phyloP scores from a whole-genome alignment of 2,113 vertebrate genomes.

The Cranoglanis bouderius region DNA sequence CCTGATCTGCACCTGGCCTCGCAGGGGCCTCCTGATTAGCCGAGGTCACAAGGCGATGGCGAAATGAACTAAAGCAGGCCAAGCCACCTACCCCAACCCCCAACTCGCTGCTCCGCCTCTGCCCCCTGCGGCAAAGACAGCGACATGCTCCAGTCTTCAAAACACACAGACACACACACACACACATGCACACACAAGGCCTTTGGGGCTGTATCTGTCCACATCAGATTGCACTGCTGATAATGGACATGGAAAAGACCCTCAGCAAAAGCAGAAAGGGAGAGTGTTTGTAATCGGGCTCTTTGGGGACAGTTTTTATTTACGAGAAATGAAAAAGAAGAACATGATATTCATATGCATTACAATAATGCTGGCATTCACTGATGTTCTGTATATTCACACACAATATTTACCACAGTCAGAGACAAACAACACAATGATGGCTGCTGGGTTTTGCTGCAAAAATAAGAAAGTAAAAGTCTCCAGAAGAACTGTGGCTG shows the following conservation, averaged over 20 bases:
- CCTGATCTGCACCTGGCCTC: conserved; percentile 70
- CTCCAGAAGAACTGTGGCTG: too few species aligned
- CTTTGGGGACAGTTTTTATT: not conserved
- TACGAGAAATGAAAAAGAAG: not conserved
- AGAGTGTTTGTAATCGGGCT: conserved; percentile 5
- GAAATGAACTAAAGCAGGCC: conserved; percentile 69
- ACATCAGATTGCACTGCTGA: conserved; percentile 57
- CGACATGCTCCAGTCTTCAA: conserved; percentile 63
- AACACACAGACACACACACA: conserved; percentile 31
- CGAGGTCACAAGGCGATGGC: conserved; percentile 66
- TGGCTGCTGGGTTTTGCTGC: too few species aligned
- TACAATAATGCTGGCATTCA: not conserved
- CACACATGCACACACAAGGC: conserved; percentile 57
- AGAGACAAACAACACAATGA: too few species aligned
- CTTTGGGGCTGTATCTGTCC: conserved; percentile 60
- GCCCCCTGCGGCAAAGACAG: conserved; percentile 56
- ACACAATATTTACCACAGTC: not conserved
- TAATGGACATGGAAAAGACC: conserved; percentile 50
- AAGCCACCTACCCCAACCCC: conserved; percentile 55
- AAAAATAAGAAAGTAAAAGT: too few species aligned
- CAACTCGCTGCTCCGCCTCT: conserved; percentile 41
- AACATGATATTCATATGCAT: not conserved
- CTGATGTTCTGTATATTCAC: not conserved
- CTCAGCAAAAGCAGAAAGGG: conserved; percentile 15
- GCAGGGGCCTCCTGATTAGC: conserved; percentile 69